phyloP scores from a whole-genome alignment of 2,797 vertebrate genomes.

The Lutjanus argentimaculatus region DNA sequence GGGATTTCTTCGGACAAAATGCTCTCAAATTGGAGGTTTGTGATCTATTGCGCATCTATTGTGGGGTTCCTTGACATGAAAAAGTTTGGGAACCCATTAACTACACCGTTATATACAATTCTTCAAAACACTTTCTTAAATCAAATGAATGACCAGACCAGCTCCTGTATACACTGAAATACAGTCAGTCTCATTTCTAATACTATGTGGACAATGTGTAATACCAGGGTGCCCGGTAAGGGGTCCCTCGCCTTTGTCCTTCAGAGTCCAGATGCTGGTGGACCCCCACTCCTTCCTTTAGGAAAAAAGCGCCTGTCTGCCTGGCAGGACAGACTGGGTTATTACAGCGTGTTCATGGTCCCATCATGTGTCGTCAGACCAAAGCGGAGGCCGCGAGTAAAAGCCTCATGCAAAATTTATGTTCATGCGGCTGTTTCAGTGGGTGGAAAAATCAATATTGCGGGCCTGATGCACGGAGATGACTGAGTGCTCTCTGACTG shows the following conservation, averaged over 20 bases:
- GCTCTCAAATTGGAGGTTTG: too few relatives aligned
- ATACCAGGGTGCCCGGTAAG: slow-evolving; percentile 23
- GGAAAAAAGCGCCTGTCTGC: slow-evolving; percentile 82
- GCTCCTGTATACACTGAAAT: background rate
- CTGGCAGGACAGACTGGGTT: slow-evolving; percentile 90
- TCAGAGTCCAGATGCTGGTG: slow-evolving; percentile 68
- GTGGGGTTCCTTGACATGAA: too few relatives aligned
- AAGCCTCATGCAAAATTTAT: slow-evolving; percentile 99
- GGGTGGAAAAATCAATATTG: slow-evolving; percentile 99
- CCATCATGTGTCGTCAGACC: slow-evolving; percentile 97
- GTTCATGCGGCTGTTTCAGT: slow-evolving; percentile 99
- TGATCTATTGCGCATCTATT: too few relatives aligned
- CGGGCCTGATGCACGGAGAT: slow-evolving; percentile 96
- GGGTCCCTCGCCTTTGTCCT: slow-evolving; percentile 69
- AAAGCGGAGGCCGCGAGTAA: slow-evolving; percentile 94
- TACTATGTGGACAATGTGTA: slow-evolving; percentile 11
- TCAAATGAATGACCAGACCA: slow-evolving; percentile 11
- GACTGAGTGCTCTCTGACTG: slow-evolving; percentile 99
- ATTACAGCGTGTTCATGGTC: slow-evolving; percentile 93
- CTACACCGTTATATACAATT: background rate
- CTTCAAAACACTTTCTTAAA: background rate
- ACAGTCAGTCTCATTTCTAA: slow-evolving; percentile 18
- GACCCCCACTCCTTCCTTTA: slow-evolving; percentile 81
- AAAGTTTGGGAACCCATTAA: background rate
- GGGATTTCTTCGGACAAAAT: too few relatives aligned